Evolutionary conservation across 1,140 invertebrate genomes (phyloP).

Genomic region (Proctacanthus coquilletti): DNA sequence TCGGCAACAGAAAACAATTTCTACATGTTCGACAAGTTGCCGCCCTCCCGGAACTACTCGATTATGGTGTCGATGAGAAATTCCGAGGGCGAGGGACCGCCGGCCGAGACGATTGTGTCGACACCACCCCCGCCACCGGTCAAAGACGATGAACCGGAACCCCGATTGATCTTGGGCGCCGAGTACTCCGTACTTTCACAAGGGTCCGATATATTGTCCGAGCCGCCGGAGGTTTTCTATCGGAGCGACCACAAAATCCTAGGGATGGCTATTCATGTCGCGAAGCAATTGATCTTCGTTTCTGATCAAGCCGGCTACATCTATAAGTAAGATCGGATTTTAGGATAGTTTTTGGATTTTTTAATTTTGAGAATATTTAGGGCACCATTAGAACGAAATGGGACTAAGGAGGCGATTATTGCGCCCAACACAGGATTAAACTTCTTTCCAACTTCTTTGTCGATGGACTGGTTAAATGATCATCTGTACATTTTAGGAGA

Average conservation of each 20-base stretch:
- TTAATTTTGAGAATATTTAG: constrained; percentile 7
- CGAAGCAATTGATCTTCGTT: constrained; percentile 52
- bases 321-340: constrained; percentile 26
- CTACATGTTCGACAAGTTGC: constrained; percentile 65
- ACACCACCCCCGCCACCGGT: constrained; percentile 49
- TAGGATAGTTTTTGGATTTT: too few species aligned
- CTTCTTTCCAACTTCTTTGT: constrained; percentile 43
- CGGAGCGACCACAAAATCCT: constrained; percentile 9
- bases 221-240: constrained; percentile 20
- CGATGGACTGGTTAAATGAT: constrained; percentile 76
- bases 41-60: constrained; percentile 57
- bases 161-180: constrained; percentile 54
- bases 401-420: constrained; percentile 12
- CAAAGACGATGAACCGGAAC: constrained; percentile 33
- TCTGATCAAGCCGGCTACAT: constrained; percentile 52
- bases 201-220: constrained; percentile 47
- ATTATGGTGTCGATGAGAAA: constrained; percentile 68
- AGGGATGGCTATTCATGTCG: constrained; percentile 59
- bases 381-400: constrained; percentile 29
- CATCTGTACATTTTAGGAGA: constrained; percentile 65
- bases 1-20: constrained; percentile 45
- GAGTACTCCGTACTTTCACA: constrained; percentile 50
- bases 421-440: constrained; percentile 9
- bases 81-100: constrained; percentile 59
- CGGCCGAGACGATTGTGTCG: constrained; percentile 40